These are phyloP conservation scores for Hemicrepidius hirtus DNA, from an alignment of 2,888 invertebrate genomes.

Conservation along the genomic window DNA sequence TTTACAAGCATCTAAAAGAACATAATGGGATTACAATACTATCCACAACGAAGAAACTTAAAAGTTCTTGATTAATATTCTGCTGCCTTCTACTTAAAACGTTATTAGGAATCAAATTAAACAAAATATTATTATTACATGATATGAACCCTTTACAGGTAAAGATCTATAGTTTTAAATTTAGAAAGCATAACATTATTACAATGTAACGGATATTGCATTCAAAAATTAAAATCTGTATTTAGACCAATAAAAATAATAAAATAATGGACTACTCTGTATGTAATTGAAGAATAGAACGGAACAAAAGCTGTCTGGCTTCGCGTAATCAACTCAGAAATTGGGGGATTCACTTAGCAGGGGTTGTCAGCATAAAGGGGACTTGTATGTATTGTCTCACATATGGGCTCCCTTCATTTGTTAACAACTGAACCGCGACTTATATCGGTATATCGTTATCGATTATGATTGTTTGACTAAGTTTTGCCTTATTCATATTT, in stretches of 20 bases:
- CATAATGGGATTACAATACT: not conserved
- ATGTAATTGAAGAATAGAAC: conserved; percentile 53
- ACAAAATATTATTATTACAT: too few species aligned
- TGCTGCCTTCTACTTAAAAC: too few species aligned
- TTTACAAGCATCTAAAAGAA: too few species aligned
- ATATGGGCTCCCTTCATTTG: conserved; percentile 69
- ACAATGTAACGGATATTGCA: not conserved
- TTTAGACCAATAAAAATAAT: conserved; percentile 42
- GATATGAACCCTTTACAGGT: too few species aligned
- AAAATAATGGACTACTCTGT: conserved; percentile 47
- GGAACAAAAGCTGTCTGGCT: conserved; percentile 68
- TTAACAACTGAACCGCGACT: conserved; percentile 66
- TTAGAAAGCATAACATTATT: too few species aligned
- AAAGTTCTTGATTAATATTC: too few species aligned
- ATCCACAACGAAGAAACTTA: too few species aligned
- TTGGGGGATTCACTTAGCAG: conserved; percentile 70
- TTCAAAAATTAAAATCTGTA: conserved; percentile 15
- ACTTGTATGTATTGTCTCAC: conserved; percentile 64
- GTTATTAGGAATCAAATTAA: too few species aligned
- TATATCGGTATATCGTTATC: conserved; percentile 66
- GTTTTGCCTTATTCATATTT: conserved; percentile 49
- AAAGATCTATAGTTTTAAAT: too few species aligned
- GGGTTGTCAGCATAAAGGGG: conserved; percentile 61
- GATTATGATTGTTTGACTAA: conserved; percentile 66
- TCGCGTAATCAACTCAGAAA: conserved; percentile 71